Percentiles rank a stretch among this genome's conserved stretches.
These are phyloP conservation scores for Misgurnus mizolepis DNA, from an alignment of 2,113 vertebrate genomes.

Conservation along the genomic window DNA sequence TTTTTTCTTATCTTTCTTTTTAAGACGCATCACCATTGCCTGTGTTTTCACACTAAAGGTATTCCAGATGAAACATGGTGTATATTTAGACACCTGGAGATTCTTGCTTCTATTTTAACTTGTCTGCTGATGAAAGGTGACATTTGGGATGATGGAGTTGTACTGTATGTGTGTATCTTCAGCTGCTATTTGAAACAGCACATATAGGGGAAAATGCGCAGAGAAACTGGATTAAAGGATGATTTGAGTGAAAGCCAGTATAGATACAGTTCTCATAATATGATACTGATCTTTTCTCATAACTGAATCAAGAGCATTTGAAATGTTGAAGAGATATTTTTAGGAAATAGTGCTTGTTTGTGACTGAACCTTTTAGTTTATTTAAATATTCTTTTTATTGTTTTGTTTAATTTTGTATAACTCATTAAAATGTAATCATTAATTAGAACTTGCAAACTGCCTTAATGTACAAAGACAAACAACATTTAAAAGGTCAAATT, in stretches of 20 bases:
- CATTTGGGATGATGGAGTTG: slow-evolving; percentile 23
- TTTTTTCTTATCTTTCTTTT: slow-evolving; percentile 20
- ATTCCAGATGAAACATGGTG: slow-evolving; percentile 40
- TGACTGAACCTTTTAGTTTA: too few species aligned
- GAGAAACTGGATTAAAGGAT: background rate
- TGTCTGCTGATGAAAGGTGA: slow-evolving; percentile 42
- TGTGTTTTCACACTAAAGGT: slow-evolving; percentile 45
- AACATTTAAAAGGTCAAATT: too few species aligned
- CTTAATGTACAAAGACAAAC: too few species aligned
- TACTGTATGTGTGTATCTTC: slow-evolving; percentile 3
- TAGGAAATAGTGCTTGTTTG: background rate
- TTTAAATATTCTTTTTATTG: too few species aligned
- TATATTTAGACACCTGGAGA: slow-evolving; percentile 41
- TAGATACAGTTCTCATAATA: background rate
- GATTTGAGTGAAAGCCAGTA: background rate
- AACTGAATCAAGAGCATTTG: background rate
- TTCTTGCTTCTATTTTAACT: slow-evolving; percentile 49
- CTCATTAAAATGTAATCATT: too few species aligned
- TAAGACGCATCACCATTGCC: slow-evolving; percentile 37
- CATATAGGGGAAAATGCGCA: background rate
- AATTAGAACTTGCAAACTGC: too few species aligned
- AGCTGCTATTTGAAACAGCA: slow-evolving; percentile 1
- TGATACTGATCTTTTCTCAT: background rate
- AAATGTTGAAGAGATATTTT: background rate
- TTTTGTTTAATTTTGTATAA: too few species aligned